Percentiles rank a stretch among this genome's conserved stretches.
phyloP scores from a whole-genome alignment of 2,797 vertebrate genomes.

The Buceros bicornis region DNA sequence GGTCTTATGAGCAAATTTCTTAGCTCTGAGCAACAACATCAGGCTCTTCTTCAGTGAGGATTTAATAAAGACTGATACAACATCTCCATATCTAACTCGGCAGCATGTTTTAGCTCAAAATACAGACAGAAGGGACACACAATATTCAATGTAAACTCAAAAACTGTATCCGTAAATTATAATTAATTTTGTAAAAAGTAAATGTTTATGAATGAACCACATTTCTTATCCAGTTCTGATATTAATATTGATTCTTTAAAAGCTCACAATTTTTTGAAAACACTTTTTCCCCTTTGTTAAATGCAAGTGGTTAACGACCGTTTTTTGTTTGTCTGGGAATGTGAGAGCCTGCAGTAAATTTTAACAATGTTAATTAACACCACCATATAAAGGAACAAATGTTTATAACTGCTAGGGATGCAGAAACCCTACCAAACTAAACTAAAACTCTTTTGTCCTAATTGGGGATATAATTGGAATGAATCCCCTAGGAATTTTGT shows the following conservation, averaged over 20 bases:
- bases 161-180: neutral
- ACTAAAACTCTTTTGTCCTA: constrained; percentile 41
- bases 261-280: neutral
- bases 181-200: neutral
- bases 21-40: neutral
- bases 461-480: constrained; percentile 61
- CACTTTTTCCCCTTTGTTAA: neutral
- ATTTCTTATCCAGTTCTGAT: neutral
- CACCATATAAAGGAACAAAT: constrained; percentile 3
- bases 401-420: constrained; percentile 31
- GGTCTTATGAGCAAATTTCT: neutral
- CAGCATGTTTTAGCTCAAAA: neutral
- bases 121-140: neutral
- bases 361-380: constrained; percentile 19
- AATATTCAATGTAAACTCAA: constrained; percentile 12
- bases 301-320: neutral
- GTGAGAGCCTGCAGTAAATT: neutral
- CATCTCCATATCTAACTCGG: neutral
- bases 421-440: constrained; percentile 52
- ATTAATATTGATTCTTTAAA: neutral
- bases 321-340: neutral
- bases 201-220: neutral
- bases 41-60: neutral
- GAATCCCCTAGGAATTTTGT: constrained; percentile 50
- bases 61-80: neutral